A percentile compares a stretch with the other conserved stretches of the same genome.
Evolutionary conservation across 2,113 vertebrate species (phyloP).

Genomic region (Podocnemis expansa): DNA sequence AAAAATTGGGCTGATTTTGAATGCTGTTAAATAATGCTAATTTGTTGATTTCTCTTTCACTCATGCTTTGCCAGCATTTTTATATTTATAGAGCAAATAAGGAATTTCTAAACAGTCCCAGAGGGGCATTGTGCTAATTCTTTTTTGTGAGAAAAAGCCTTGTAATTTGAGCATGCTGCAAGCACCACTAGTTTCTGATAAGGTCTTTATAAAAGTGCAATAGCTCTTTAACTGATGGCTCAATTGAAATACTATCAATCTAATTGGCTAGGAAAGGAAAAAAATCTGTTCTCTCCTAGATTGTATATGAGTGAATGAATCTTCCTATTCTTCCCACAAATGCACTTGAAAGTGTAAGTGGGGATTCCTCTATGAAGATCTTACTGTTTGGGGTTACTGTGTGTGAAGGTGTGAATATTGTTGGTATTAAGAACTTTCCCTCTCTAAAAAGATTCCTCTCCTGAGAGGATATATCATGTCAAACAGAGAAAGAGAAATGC

Average conservation of each 20-base stretch:
- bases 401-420: not conserved
- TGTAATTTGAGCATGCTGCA: constrained; percentile 28
- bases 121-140: constrained; percentile 50
- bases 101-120: constrained; percentile 60
- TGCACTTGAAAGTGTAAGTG: not conserved
- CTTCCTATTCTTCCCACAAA: not conserved
- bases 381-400: not conserved
- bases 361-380: not conserved
- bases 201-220: constrained; percentile 36
- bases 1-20: constrained; percentile 42
- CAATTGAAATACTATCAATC: constrained; percentile 59
- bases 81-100: constrained; percentile 54
- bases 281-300: not conserved
- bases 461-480: constrained; percentile 8
- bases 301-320: constrained; percentile 24
- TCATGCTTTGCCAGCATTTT: constrained; percentile 45
- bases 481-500: not conserved
- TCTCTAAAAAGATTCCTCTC: constrained; percentile 18
- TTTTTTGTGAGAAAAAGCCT: constrained; percentile 49
- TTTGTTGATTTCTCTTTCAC: constrained; percentile 20
- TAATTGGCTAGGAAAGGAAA: constrained; percentile 42
- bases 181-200: constrained; percentile 25
- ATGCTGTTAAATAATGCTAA: constrained; percentile 58
- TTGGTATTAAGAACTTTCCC: not conserved
- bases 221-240: constrained; percentile 42